Evolutionary conservation across 2,888 invertebrate genomes (phyloP).

Genomic region (Tiphia femorata): DNA sequence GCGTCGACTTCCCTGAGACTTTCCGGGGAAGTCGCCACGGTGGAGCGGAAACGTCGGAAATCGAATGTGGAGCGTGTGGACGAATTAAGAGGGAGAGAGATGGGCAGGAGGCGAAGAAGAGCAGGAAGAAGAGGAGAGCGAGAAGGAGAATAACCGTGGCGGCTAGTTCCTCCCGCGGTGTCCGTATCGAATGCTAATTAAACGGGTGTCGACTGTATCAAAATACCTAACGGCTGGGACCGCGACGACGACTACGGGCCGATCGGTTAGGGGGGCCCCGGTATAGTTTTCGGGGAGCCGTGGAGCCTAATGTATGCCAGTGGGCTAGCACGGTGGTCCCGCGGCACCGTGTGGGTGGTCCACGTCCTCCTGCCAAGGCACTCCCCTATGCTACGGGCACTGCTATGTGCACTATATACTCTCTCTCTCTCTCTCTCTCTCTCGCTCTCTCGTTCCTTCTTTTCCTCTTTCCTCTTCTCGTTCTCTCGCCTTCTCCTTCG

Average conservation of each 20-base stretch:
- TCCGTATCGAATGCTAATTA: slow-evolving; percentile 67
- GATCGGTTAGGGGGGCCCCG: slow-evolving; percentile 44
- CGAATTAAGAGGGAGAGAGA: neutral
- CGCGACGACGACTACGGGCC: slow-evolving; percentile 38
- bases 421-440: slow-evolving; percentile 33
- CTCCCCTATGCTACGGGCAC: slow-evolving; percentile 58
- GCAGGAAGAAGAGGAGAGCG: slow-evolving; percentile 10
- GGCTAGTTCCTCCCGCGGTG: slow-evolving; percentile 51
- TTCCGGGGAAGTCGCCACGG: no score
- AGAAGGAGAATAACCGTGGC: slow-evolving; percentile 32
- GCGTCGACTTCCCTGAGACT: no score
- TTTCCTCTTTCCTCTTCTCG: slow-evolving; percentile 10
- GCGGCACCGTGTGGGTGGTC: slow-evolving; percentile 68
- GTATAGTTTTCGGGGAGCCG: slow-evolving; percentile 63
- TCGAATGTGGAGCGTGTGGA: slow-evolving; percentile 31
- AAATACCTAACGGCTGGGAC: slow-evolving; percentile 62
- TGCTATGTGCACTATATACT: slow-evolving; percentile 59
- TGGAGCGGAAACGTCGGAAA: no score
- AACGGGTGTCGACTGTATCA: slow-evolving; percentile 67
- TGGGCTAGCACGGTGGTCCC: slow-evolving; percentile 69
- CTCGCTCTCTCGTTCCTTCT: slow-evolving; percentile 5
- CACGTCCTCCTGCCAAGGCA: slow-evolving; percentile 66
- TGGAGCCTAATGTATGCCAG: slow-evolving; percentile 68
- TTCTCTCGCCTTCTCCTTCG: neutral
- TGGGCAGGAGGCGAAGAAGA: neutral